These are phyloP conservation scores for Perizoma flavofasciatum DNA, from an alignment of 2,888 invertebrate species.

Conservation along the genomic window DNA sequence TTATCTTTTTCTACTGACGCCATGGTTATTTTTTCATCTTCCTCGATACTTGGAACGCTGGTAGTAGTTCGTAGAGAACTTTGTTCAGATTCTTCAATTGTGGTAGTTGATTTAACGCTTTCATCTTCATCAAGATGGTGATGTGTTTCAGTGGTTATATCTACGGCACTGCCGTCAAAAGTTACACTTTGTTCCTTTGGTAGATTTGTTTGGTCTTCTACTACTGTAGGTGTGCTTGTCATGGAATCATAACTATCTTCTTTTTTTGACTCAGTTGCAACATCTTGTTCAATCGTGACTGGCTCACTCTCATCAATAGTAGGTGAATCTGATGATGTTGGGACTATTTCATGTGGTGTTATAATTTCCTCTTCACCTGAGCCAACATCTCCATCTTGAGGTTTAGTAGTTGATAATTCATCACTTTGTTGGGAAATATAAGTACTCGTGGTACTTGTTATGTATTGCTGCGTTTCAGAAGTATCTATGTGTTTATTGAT, in stretches of 20 bases:
- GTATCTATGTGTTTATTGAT: constrained; percentile 13
- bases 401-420: constrained; percentile 27
- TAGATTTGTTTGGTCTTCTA: constrained; percentile 18
- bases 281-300: constrained; percentile 10
- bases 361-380: constrained; percentile 36
- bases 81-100: constrained; percentile 18
- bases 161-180: constrained; percentile 10
- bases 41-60: constrained; percentile 20
- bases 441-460: constrained; percentile 14
- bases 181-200: constrained; percentile 14
- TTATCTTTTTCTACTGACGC: constrained; percentile 14
- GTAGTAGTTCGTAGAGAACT: constrained; percentile 14
- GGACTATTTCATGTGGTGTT: constrained; percentile 28
- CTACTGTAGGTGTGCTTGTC: constrained; percentile 18
- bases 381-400: constrained; percentile 30
- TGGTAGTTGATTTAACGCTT: constrained; percentile 22
- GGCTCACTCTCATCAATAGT: constrained; percentile 11
- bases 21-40: constrained; percentile 27
- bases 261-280: constrained; percentile 20
- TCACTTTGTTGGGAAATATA: constrained; percentile 31
- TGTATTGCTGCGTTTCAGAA: constrained; percentile 18
- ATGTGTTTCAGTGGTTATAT: constrained; percentile 19
- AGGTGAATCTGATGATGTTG: constrained; percentile 17
- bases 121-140: constrained; percentile 25
- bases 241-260: constrained; percentile 12